phyloP scores from a whole-genome alignment of 2,888 invertebrate species.

The Gibbula magus region DNA sequence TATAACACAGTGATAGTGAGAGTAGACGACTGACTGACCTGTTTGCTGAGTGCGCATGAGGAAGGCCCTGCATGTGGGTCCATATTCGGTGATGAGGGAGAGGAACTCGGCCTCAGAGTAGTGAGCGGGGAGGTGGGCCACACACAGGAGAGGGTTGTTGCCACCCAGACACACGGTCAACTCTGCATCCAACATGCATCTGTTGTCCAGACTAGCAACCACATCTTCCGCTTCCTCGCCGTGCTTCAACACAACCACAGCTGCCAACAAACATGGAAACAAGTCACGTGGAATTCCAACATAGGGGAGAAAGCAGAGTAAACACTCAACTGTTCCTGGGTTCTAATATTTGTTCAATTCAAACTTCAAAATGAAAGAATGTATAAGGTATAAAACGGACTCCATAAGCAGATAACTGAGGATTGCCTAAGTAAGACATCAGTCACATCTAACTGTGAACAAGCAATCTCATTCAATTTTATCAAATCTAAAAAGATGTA shows the following conservation, averaged over 20 bases:
- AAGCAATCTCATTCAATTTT: no score
- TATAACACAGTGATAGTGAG: no score
- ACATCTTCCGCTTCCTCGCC: slow-evolving; percentile 63
- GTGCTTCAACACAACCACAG: slow-evolving; percentile 64
- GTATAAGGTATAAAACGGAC: no score
- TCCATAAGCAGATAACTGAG: no score
- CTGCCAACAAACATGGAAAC: slow-evolving; percentile 44
- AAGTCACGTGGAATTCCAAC: neutral
- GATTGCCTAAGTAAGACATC: no score
- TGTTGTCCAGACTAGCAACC: slow-evolving; percentile 53
- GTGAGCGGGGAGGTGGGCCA: slow-evolving; percentile 76
- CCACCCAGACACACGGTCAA: slow-evolving; percentile 76
- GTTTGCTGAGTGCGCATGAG: slow-evolving; percentile 76
- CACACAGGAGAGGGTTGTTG: slow-evolving; percentile 77
- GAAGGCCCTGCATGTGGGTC: slow-evolving; percentile 76
- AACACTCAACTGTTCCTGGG: neutral
- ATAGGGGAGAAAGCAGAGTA: neutral
- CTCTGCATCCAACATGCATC: slow-evolving; percentile 54
- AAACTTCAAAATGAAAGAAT: neutral
- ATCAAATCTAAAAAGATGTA: no score
- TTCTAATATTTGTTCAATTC: neutral
- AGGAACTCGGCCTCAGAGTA: slow-evolving; percentile 76
- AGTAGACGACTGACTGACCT: slow-evolving; percentile 64
- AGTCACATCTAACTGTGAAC: no score
- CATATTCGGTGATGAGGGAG: slow-evolving; percentile 75